A percentile compares a stretch with the other conserved stretches of the same genome.
Conservation (phyloP, 2,113 vertebrate genomes). For the Sturnira hondurensis region DNA sequence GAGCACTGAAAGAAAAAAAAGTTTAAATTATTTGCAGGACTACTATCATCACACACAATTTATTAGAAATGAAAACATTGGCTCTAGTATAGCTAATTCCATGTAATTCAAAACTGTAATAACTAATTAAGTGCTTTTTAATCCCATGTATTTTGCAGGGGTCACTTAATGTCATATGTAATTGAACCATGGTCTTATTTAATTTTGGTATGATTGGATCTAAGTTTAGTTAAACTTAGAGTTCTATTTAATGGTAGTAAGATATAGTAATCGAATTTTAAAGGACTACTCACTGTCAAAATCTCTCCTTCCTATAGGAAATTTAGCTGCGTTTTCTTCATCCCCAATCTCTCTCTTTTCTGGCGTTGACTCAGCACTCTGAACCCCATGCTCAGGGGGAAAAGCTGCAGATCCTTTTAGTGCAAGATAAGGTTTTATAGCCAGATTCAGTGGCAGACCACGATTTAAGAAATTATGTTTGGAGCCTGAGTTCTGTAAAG, state of each 20-base stretch:
- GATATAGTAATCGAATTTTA: constrained; percentile 28
- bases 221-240: constrained; percentile 12
- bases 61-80: background rate
- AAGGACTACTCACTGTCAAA: constrained; percentile 87
- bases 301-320: constrained; percentile 87
- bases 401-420: constrained; percentile 77
- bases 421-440: constrained; percentile 77
- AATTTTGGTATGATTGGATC: constrained; percentile 25
- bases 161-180: background rate
- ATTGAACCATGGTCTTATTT: constrained; percentile 13
- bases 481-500: constrained; percentile 75
- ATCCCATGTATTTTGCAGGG: background rate
- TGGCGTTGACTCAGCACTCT: constrained; percentile 79
- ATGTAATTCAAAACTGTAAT: background rate
- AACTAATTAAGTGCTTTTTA: constrained; percentile 4
- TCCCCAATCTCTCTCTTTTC: constrained; percentile 81
- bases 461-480: constrained; percentile 74
- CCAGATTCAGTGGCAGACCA: constrained; percentile 70
- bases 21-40: constrained; percentile 1
- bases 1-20: constrained; percentile 83
- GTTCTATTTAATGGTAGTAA: constrained; percentile 8
- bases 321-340: constrained; percentile 82
- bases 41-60: background rate
- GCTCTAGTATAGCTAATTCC: background rate
- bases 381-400: constrained; percentile 78